Evolutionary conservation across 1,140 invertebrate genomes (phyloP), one percentile per base, ranked within the genome.

Genomic region (Drosophila equinoxialis): DNA sequence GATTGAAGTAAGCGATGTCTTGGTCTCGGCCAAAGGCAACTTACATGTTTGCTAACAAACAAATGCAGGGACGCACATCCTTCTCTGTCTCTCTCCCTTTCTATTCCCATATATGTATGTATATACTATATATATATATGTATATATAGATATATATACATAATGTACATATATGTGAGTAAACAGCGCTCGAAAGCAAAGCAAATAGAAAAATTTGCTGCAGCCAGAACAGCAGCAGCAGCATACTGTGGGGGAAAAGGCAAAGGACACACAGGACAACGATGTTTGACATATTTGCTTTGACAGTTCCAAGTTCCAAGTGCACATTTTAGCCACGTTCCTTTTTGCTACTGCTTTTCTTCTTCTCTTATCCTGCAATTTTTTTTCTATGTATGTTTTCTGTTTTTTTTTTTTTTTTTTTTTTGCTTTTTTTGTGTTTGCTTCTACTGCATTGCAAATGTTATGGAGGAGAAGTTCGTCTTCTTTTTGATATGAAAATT

Each of bases 21-120:
- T 37, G 83, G 72, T 54, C 57, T 59, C 57, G 83, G 83, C 83
- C 83, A 87, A 89, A 89, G 83, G 84, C 83, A 87, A 89, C 83
- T 89, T 87, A 89, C 83, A 89, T 87, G 83, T 87, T 87, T 87
- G 83, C 84, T 87, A 89, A 87, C 83, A 87, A 87, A 87, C 83
- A 87, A 89, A 89, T 89, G 84, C 84, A 80, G 58, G 68, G 41
- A 60, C 71, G 74, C 65, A 77, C 81, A 55, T 54, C 30, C 11
- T 20, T 57, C 13, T 42, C 10, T 17, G 13, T 17, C 57, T 11
- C 37, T 13, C 11, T 11, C 37, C 11, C 37, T 13, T 1, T 4
- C 2, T 39, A 10, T 39, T 0, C 11, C 3, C n/a, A 41, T 39
- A 60, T 17, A 41, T n/a, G 20, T 51, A 51, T 51, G 75, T 65